phyloP scores from a whole-genome alignment of 2,113 vertebrate genomes.

The Vombatus ursinus region DNA sequence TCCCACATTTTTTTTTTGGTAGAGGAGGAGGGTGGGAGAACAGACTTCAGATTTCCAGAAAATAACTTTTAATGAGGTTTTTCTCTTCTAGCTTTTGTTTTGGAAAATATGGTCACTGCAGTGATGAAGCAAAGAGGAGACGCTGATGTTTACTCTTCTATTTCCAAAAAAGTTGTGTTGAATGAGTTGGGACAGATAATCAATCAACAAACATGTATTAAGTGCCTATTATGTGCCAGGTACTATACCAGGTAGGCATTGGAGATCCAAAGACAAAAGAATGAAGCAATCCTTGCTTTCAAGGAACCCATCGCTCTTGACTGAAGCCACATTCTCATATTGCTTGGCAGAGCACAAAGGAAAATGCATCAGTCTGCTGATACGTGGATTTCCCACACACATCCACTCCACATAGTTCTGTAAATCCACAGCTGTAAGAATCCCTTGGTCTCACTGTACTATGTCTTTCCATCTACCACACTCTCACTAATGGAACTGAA shows the following conservation, averaged over 20 bases:
- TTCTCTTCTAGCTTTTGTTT: background rate
- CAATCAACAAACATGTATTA: background rate
- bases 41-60: background rate
- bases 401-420: conserved; percentile 21
- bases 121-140: background rate
- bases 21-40: background rate
- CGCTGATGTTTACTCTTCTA: background rate
- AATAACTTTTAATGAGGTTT: background rate
- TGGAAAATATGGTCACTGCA: background rate
- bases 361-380: background rate
- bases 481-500: conserved; percentile 59
- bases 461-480: conserved; percentile 56
- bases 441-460: conserved; percentile 8
- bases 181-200: background rate
- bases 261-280: background rate
- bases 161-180: background rate
- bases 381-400: no score
- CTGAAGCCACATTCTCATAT: conserved; percentile 37
- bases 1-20: background rate
- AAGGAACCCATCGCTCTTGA: conserved; percentile 13
- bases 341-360: conserved; percentile 30
- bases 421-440: conserved; percentile 57
- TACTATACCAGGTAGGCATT: background rate
- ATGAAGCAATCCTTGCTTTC: background rate
- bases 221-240: background rate